Conservation (phyloP, 2,797 vertebrate species). For the Tragelaphus eurycerus region DNA sequence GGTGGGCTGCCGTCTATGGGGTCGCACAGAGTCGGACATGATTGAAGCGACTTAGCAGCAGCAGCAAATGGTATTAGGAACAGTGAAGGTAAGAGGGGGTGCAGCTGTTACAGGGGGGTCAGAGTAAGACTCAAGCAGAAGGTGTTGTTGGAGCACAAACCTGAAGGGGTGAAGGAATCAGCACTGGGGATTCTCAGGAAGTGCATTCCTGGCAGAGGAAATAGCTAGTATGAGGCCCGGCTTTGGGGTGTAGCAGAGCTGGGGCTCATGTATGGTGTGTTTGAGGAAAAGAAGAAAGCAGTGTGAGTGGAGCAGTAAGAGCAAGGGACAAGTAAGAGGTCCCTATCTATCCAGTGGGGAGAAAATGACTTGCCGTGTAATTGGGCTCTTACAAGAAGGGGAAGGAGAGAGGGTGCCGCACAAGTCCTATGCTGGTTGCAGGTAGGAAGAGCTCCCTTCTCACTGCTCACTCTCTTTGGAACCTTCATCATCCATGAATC, state of each 20-base stretch:
- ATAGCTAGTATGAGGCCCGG: neutral
- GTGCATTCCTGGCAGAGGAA: neutral
- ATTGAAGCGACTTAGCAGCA: too few species aligned
- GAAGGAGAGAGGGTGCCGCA: neutral
- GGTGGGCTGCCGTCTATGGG: too few species aligned
- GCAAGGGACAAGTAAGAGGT: neutral
- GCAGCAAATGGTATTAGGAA: neutral
- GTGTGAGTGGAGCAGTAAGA: neutral
- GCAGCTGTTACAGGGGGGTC: neutral
- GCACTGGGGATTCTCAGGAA: neutral
- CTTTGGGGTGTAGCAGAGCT: fast-evolving
- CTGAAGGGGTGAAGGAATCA: neutral
- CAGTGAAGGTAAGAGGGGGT: neutral
- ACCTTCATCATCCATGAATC: neutral
- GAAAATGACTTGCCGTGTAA: neutral
- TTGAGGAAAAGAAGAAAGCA: neutral
- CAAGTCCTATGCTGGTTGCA: too few species aligned
- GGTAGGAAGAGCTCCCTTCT: neutral
- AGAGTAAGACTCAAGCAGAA: neutral
- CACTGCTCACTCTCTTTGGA: neutral
- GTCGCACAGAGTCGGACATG: too few species aligned
- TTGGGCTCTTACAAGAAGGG: neutral
- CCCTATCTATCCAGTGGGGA: neutral
- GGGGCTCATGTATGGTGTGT: neutral
- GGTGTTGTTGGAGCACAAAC: neutral